Base-by-base conservation (phyloP, 2,113 vertebrate species). In the Hoplias malabaricus region DNA sequence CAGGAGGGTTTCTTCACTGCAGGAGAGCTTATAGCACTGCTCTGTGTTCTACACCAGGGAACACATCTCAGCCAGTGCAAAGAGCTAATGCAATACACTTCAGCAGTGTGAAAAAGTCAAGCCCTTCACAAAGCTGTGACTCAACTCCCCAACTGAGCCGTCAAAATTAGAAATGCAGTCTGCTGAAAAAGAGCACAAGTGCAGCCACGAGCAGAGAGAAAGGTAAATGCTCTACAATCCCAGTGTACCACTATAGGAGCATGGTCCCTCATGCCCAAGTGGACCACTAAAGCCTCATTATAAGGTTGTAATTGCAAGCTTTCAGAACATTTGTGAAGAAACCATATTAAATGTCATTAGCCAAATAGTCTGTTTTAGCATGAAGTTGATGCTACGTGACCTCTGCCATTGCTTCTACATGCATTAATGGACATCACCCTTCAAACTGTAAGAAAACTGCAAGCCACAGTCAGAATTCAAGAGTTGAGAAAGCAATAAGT, bases 11-110 rank as follows among this genome's bases (percentile, higher is more conserved):
- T 53, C 48, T 53, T 53, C 48, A 67, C 72, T 69, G 69, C 50
- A 31, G 57, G 7, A 74, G 40, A 25, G 46, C 66, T 80, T 31
- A 77, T 29, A 78, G 57, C 57, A 48, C 63, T 68, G 25, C 75
- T 69, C 63, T 73, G 53, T 70, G 46, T 56, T 67, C 25, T 31
- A 59, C 78, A 73, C 68, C 42, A 62, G 78, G 78, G 82, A 80
- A n/a, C 21, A 53, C 67, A 54, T 73, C 72, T 50, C 67, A 75
- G 77, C 61, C 50, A 65, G 63, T 65, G 42, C 57, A 54, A 76
- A 75, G 63, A 29, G 53, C 42, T 42, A 43, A 38, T 42, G 40
- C 27, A 29, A 16, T 29, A 34, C 31, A 43, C 59, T 72, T 59
- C 67, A 73, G 34, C 34, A 70, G 66, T 50, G 79, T 56, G 59